phyloP scores from a whole-genome alignment of 2,797 vertebrate genomes.

The Steatocranus sp. region DNA sequence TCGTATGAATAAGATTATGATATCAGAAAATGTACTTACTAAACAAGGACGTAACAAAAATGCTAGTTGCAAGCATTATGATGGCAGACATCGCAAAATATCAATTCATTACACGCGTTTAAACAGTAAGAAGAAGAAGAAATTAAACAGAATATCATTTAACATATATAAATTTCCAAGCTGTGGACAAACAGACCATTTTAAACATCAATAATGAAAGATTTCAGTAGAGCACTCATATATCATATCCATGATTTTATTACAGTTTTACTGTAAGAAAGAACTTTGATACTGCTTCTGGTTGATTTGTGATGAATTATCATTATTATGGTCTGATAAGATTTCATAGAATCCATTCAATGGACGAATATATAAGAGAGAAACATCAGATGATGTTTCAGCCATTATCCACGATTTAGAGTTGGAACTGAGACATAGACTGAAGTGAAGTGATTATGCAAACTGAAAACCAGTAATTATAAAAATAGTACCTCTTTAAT shows the following conservation, averaged over 20 bases:
- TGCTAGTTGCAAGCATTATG: background rate
- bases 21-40: background rate
- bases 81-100: background rate
- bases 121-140: slow-evolving; percentile 33
- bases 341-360: slow-evolving; percentile 47
- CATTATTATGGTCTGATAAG: slow-evolving; percentile 48
- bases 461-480: slow-evolving; percentile 43
- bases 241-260: slow-evolving; percentile 60
- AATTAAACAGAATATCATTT: slow-evolving; percentile 47
- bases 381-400: slow-evolving; percentile 48
- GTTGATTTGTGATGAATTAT: slow-evolving; percentile 65
- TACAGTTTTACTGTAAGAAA: slow-evolving; percentile 61
- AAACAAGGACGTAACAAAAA: background rate
- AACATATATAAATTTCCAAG: slow-evolving; percentile 41
- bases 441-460: slow-evolving; percentile 33
- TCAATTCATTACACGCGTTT: slow-evolving; percentile 26
- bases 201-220: slow-evolving; percentile 73
- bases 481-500: slow-evolving; percentile 18
- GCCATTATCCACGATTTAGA: slow-evolving; percentile 26
- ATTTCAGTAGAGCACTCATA: slow-evolving; percentile 58
- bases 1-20: background rate
- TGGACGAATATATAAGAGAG: slow-evolving; percentile 39
- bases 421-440: slow-evolving; percentile 40
- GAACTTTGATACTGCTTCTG: slow-evolving; percentile 53
- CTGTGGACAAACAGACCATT: slow-evolving; percentile 56